Conservation (phyloP, 37 sponge, comb jelly and placozoan species). For the Ianthella basta region DNA sequence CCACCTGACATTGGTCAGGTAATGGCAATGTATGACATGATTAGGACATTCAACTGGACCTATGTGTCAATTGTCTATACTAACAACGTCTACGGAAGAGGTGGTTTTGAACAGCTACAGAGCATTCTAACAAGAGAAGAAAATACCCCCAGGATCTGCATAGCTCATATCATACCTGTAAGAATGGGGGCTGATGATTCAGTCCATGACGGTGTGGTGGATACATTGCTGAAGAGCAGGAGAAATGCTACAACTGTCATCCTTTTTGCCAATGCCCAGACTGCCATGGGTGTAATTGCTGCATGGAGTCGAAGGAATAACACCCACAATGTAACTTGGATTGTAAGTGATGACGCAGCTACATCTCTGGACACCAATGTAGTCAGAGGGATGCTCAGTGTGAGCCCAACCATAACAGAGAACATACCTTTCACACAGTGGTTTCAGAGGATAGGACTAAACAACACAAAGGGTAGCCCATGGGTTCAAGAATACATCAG, state of each 20-base stretch:
- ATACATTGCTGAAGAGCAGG: background rate
- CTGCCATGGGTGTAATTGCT: background rate
- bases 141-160: background rate
- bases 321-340: constrained; percentile 44
- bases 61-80: constrained; percentile 50
- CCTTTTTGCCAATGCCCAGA: constrained; percentile 51
- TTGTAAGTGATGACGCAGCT: constrained; percentile 74
- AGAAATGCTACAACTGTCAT: constrained; percentile 47
- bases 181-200: background rate
- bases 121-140: constrained; percentile 7
- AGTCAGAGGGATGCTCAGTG: constrained; percentile 44
- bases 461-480: constrained; percentile 47
- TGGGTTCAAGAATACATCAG: constrained; percentile 73
- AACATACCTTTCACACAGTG: constrained; percentile 42
- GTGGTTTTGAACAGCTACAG: constrained; percentile 35
- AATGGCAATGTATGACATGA: constrained; percentile 62
- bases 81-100: constrained; percentile 57
- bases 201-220: background rate
- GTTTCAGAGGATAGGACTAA: constrained; percentile 41
- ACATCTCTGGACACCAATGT: constrained; percentile 28
- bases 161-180: background rate
- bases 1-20: constrained; percentile 79
- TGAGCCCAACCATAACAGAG: constrained; percentile 7
- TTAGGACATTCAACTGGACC: constrained; percentile 54
- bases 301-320: background rate